These are phyloP conservation scores for Ctenomys sociabilis DNA, from an alignment of 2,113 vertebrate genomes.

Conservation along the genomic window DNA sequence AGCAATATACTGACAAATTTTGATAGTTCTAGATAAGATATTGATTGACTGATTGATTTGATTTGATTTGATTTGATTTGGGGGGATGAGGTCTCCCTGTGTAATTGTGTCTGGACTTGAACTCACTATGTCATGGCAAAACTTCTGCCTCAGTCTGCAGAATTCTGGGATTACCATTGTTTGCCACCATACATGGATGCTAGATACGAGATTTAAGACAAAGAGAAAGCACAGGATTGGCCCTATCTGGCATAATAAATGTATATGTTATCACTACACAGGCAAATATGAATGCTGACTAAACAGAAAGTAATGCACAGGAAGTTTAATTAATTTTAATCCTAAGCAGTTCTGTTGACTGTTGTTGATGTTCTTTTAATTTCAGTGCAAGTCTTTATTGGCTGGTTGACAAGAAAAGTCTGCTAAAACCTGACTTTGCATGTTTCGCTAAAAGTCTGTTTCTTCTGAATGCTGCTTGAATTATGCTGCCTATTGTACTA, in stretches of 20 bases:
- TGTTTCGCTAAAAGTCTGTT: not conserved
- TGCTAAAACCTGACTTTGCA: not conserved
- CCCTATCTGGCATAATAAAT: not conserved
- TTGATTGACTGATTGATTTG: not conserved
- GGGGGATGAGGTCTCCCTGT: not conserved
- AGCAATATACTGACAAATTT: not conserved
- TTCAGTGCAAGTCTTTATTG: slow-evolving; percentile 33
- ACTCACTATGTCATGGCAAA: not conserved
- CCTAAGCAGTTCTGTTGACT: not conserved
- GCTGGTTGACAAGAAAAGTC: not conserved
- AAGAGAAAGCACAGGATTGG: not conserved
- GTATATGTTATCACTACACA: not conserved
- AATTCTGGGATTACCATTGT: not conserved
- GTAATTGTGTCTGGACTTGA: not conserved
- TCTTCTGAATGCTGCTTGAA: not conserved
- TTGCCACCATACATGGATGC: not conserved
- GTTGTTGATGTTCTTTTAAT: not conserved
- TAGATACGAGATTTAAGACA: not conserved
- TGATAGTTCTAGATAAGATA: not conserved
- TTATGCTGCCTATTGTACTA: not conserved
- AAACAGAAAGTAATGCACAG: not conserved
- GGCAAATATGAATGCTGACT: not conserved
- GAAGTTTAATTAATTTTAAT: not conserved
- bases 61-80: not conserved
- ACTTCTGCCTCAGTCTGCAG: not conserved